Percentiles rank a stretch among this genome's conserved stretches.
phyloP scores from a whole-genome alignment of 2,797 vertebrate species.

The Pseudochaenichthys georgianus region DNA sequence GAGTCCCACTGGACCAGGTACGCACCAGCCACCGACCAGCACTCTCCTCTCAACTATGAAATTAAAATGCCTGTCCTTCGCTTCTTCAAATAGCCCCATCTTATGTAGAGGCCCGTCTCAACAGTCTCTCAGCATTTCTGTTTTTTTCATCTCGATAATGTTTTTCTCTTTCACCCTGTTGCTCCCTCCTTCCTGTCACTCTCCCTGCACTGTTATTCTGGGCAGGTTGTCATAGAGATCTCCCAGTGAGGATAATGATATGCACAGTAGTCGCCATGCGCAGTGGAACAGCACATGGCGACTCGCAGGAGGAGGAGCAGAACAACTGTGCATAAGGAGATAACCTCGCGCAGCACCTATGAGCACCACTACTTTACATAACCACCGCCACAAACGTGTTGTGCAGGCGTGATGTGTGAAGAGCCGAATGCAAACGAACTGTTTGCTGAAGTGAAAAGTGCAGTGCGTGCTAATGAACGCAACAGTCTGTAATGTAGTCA shows the following conservation, averaged over 20 bases:
- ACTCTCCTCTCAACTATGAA: slow-evolving; percentile 40
- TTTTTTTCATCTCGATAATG: slow-evolving; percentile 34
- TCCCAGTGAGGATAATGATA: slow-evolving; percentile 83
- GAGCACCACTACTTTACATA: slow-evolving; percentile 72
- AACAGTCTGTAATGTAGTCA: slow-evolving; percentile 40
- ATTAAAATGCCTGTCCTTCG: slow-evolving; percentile 49
- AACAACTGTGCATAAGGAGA: slow-evolving; percentile 71
- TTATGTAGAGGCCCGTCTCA: slow-evolving; percentile 34
- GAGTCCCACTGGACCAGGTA: slow-evolving; percentile 99
- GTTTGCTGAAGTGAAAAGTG: slow-evolving; percentile 64
- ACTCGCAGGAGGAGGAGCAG: slow-evolving; percentile 67
- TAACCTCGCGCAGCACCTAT: slow-evolving; percentile 69
- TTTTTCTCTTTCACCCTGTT: slow-evolving; percentile 65
- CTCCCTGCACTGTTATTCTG: slow-evolving; percentile 75
- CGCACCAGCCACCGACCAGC: slow-evolving; percentile 29
- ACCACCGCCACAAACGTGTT: slow-evolving; percentile 70
- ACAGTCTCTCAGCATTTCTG: slow-evolving; percentile 20
- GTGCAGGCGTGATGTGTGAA: slow-evolving; percentile 75
- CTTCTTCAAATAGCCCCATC: slow-evolving; percentile 44
- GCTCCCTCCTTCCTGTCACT: slow-evolving; percentile 69
- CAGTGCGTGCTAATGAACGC: slow-evolving; percentile 57
- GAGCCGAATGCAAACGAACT: slow-evolving; percentile 66
- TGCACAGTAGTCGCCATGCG: slow-evolving; percentile 75
- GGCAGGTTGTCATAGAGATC: slow-evolving; percentile 89
- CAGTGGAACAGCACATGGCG: slow-evolving; percentile 55